Conservation (phyloP, 2,797 vertebrate genomes). For the Argentina silus region DNA sequence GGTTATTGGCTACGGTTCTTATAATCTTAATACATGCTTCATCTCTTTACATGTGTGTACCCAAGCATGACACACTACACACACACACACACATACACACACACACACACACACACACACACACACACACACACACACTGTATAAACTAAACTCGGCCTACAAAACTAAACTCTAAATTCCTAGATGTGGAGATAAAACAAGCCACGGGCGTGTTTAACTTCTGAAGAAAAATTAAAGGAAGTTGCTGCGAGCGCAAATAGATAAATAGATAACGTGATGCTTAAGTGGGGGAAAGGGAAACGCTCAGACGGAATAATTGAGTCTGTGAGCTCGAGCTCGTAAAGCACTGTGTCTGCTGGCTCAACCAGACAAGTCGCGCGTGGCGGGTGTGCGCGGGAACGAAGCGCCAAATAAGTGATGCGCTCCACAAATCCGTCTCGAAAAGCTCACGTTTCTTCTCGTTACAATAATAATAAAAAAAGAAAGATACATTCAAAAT, state of each 20-base stretch:
- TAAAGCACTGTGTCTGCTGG: neutral
- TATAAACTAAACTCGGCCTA: conserved; percentile 33
- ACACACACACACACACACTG: conserved; percentile 33
- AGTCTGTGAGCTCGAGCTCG: conserved; percentile 28
- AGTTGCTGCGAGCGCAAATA: conserved; percentile 73
- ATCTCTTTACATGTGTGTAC: too few relatives aligned
- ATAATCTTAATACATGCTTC: too few relatives aligned
- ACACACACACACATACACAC: neutral
- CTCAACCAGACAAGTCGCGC: neutral
- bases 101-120: conserved; percentile 2
- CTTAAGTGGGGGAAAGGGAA: conserved; percentile 47
- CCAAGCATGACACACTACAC: neutral
- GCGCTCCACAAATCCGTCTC: neutral
- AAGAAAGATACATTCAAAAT: neutral
- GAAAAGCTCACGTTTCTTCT: neutral
- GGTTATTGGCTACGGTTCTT: too few relatives aligned
- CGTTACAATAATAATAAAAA: neutral
- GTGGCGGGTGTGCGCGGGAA: conserved; percentile 1
- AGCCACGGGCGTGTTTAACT: conserved; percentile 72
- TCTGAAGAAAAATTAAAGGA: conserved; percentile 72
- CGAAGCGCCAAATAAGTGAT: neutral
- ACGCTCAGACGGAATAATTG: conserved; percentile 46
- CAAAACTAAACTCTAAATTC: conserved; percentile 52
- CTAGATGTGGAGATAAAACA: conserved; percentile 72
- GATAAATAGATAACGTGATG: conserved; percentile 68